phyloP scores from a whole-genome alignment of 2,113 vertebrate genomes.

The Crotalus viridis region DNA sequence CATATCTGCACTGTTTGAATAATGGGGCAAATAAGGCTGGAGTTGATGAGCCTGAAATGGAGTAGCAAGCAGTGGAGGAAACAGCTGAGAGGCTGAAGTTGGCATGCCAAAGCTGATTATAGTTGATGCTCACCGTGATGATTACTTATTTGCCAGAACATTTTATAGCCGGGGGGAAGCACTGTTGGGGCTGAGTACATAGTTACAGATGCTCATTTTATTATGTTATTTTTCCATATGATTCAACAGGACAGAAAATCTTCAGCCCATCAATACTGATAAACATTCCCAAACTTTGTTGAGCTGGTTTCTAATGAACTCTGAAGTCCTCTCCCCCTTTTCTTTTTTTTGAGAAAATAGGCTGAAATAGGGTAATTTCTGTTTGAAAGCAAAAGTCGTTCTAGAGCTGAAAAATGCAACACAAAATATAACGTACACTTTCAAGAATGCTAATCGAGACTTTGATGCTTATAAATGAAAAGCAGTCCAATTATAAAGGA shows the following conservation, averaged over 20 bases:
- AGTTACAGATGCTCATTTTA: background rate
- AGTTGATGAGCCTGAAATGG: background rate
- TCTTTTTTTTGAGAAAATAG: background rate
- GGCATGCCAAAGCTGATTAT: background rate
- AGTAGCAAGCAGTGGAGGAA: background rate
- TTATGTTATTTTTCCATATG: background rate
- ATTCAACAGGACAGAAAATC: background rate
- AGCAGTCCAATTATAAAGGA: background rate
- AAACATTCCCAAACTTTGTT: background rate
- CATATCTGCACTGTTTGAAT: background rate
- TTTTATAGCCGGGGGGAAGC: background rate
- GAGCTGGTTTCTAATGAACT: background rate
- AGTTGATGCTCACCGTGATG: background rate
- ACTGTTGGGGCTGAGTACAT: background rate
- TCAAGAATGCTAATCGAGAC: background rate
- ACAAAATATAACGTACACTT: background rate
- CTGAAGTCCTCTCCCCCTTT: background rate
- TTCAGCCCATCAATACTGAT: background rate
- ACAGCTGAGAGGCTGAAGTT: background rate
- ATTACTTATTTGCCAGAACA: background rate
- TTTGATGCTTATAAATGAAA: background rate
- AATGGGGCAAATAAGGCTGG: background rate
- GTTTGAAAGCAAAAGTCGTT: background rate
- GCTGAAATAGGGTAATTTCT: background rate
- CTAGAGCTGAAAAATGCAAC: background rate